These are phyloP conservation scores for Narcine bancroftii DNA, from an alignment of 2,113 vertebrate genomes.

Conservation along the genomic window DNA sequence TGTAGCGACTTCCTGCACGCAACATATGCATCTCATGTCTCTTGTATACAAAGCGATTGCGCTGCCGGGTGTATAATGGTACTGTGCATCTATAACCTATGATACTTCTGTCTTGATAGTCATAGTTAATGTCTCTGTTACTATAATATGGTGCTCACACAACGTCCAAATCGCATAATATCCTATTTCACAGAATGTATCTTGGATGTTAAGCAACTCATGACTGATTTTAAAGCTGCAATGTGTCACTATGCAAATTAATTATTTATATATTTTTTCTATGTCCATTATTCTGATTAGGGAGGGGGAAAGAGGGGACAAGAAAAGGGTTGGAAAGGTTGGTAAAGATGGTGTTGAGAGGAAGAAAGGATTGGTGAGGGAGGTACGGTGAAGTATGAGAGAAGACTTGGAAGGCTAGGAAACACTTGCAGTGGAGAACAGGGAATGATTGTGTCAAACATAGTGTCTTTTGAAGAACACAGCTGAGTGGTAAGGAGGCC, in stretches of 20 bases:
- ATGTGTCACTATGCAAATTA: not conserved
- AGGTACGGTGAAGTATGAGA: not conserved
- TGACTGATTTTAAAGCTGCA: not conserved
- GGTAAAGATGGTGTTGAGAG: not conserved
- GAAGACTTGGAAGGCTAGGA: not conserved
- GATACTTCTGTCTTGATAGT: too few species aligned
- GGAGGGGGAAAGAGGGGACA: not conserved
- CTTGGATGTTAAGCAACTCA: too few species aligned
- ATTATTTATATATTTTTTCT: not conserved
- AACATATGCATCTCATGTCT: too few species aligned
- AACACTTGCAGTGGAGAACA: not conserved
- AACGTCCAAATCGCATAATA: too few species aligned
- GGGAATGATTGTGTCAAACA: not conserved
- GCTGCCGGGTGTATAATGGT: too few species aligned
- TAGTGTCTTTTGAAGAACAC: not conserved
- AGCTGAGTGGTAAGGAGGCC: not conserved
- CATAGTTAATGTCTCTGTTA: too few species aligned
- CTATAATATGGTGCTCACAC: too few species aligned
- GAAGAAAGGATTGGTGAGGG: not conserved
- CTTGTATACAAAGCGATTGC: too few species aligned
- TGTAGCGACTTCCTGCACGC: too few species aligned
- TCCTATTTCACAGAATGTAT: too few species aligned
- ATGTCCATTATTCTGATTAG: not conserved
- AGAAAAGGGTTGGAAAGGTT: not conserved
- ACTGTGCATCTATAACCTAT: too few species aligned